Base-by-base conservation (phyloP, 1,140 invertebrate genomes). In the Lerema accius region DNA sequence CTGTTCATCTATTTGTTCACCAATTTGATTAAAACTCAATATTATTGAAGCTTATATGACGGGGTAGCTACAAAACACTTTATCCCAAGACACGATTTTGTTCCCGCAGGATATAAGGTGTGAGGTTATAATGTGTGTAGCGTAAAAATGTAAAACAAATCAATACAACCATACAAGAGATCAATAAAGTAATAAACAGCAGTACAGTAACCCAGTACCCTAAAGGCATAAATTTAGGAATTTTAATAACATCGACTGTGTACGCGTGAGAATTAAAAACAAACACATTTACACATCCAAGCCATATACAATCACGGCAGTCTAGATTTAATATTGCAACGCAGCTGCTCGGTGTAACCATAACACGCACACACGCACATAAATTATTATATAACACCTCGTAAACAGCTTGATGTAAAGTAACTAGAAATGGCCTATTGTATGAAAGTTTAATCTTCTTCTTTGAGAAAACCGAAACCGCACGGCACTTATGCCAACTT, bases 361-460 rank as follows among this genome's bases (percentile, higher is more conserved):
- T 58, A 58, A 58, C 53, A 58, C 53, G 53, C 53, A 58, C 42
- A 58, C 53, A 45, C 53, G 53, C 53, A 46, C 53, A 58, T 58
- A 58, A 58, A 42, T 45, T 58, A 58, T 58, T 58, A 58, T 28
- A 56, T 56, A 56, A 28, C 53, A 56, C 53, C 26, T 56, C 11
- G 40, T 39, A 28, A 55, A 55, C 19, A 55, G 37, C 14, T 11
- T 17, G 28, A 10, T 16, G 19, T 16, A 43, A 13, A 16, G 5
- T 56, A 32, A n/a, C 53, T 11, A 56, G 23, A 56, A 28, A 40
- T 11, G 19, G 2, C 14, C 11, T 16, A 14, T 26, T n/a, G n/a
- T n/a, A n/a, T n/a, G n/a, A n/a, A n/a, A n/a, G n/a, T n/a, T n/a
- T n/a, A n/a, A n/a, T n/a, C n/a, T n/a, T n/a, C n/a, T n/a, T n/a